Evolutionary conservation across 2,797 vertebrate species (phyloP).

Genomic region (Lophius americanus): DNA sequence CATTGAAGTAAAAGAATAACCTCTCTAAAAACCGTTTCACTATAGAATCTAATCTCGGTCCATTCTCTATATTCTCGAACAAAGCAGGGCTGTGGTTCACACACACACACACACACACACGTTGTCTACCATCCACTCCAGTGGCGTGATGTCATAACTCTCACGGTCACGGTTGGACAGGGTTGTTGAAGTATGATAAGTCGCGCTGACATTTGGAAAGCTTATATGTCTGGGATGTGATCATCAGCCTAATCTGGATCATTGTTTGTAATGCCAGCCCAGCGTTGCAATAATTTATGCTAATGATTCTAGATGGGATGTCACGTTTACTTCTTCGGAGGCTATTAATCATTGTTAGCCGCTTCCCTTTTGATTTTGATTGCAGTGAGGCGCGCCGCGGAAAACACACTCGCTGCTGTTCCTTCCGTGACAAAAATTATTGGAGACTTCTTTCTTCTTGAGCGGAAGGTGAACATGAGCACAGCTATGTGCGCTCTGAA

Average conservation of each 20-base stretch:
- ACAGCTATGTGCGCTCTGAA: slow-evolving; percentile 61
- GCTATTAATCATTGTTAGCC: slow-evolving; percentile 72
- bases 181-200: slow-evolving; percentile 74
- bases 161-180: slow-evolving; percentile 50
- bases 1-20: too few species aligned
- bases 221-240: slow-evolving; percentile 71
- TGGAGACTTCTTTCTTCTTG: slow-evolving; percentile 37
- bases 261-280: slow-evolving; percentile 72
- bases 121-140: slow-evolving; percentile 14
- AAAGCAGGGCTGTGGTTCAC: slow-evolving; percentile 8
- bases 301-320: slow-evolving; percentile 71
- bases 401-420: slow-evolving; percentile 25
- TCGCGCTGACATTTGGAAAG: slow-evolving; percentile 74
- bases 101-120: slow-evolving; percentile 2
- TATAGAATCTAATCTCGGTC: too few species aligned
- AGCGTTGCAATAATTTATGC: slow-evolving; percentile 72
- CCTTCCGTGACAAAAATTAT: slow-evolving; percentile 38
- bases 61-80: not conserved
- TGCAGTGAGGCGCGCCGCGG: slow-evolving; percentile 2
- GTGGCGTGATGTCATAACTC: slow-evolving; percentile 62
- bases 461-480: slow-evolving; percentile 49
- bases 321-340: slow-evolving; percentile 63
- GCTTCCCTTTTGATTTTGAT: slow-evolving; percentile 44
- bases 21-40: too few species aligned
- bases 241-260: slow-evolving; percentile 79